These are phyloP conservation scores for Globia sparganii DNA, from an alignment of 2,888 invertebrate species.

Conservation along the genomic window DNA sequence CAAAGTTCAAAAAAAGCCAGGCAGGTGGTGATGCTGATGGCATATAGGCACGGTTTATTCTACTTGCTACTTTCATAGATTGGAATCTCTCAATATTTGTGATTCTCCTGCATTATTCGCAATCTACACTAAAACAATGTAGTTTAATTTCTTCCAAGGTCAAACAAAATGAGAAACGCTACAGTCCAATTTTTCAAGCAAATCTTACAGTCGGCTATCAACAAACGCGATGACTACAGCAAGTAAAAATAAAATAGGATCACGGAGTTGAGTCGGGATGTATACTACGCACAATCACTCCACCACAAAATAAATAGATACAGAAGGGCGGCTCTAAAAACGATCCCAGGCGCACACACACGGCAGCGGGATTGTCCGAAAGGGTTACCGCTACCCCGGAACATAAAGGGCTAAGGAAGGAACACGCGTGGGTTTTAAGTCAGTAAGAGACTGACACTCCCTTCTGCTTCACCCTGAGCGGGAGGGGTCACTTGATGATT, in stretches of 20 bases:
- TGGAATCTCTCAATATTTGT: background rate
- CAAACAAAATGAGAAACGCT: slow-evolving; percentile 20
- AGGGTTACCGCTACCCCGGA: too few relatives aligned
- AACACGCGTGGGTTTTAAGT: too few relatives aligned
- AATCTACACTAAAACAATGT: slow-evolving; percentile 8
- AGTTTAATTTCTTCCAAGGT: background rate
- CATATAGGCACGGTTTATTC: background rate
- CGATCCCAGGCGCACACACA: too few relatives aligned
- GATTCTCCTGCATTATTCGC: background rate
- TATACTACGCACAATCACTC: slow-evolving; percentile 44
- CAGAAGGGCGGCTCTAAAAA: slow-evolving; percentile 18
- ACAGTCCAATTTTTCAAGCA: slow-evolving; percentile 1
- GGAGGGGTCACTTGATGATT: too few relatives aligned
- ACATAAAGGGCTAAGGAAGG: too few relatives aligned
- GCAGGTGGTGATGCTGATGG: background rate
- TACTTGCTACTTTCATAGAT: background rate
- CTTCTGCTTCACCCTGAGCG: too few relatives aligned
- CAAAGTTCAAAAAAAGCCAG: background rate
- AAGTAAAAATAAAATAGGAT: slow-evolving; percentile 47
- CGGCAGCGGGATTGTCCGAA: too few relatives aligned
- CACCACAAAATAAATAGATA: background rate
- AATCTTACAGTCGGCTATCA: slow-evolving; percentile 14
- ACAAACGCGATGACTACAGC: slow-evolving; percentile 2
- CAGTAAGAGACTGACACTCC: too few relatives aligned
- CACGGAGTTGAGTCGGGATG: slow-evolving; percentile 9